Evolutionary conservation across 2,113 vertebrate genomes (phyloP).

Genomic region (Hemibagrus wyckioides): DNA sequence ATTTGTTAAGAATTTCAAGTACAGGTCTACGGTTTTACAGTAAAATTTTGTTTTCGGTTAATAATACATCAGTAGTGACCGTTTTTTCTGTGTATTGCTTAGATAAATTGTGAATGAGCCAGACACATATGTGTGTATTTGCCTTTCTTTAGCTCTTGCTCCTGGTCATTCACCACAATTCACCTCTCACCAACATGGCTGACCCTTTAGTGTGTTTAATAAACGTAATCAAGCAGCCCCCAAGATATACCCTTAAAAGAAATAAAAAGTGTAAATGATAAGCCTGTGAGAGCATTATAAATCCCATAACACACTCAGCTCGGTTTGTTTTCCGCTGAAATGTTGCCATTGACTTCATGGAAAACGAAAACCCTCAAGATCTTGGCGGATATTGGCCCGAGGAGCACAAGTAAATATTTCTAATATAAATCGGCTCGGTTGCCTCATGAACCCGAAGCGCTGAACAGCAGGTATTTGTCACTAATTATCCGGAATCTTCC

Average conservation of each 20-base stretch:
- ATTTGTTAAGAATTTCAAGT: neutral
- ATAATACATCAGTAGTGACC: neutral
- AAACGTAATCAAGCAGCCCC: neutral
- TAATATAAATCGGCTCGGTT: conserved; percentile 2
- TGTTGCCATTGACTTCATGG: neutral
- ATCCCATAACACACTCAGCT: conserved; percentile 10
- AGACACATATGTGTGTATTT: no score
- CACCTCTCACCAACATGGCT: neutral
- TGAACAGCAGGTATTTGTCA: conserved; percentile 3
- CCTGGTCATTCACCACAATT: neutral
- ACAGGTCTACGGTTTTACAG: neutral
- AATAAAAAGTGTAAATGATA: neutral
- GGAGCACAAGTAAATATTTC: conserved; percentile 4
- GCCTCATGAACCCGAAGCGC: neutral
- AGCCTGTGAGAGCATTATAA: conserved; percentile 23
- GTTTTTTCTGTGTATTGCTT: neutral
- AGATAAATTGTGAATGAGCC: neutral
- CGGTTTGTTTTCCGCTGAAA: neutral
- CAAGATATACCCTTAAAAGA: neutral
- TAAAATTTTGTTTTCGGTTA: no score
- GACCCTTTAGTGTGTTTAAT: conserved; percentile 20
- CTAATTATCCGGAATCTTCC: neutral
- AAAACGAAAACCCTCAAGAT: neutral
- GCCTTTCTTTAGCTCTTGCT: neutral
- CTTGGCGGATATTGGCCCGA: neutral